These are phyloP conservation scores for Diloba caeruleocephala DNA, from an alignment of 2,888 invertebrate genomes.

Conservation along the genomic window DNA sequence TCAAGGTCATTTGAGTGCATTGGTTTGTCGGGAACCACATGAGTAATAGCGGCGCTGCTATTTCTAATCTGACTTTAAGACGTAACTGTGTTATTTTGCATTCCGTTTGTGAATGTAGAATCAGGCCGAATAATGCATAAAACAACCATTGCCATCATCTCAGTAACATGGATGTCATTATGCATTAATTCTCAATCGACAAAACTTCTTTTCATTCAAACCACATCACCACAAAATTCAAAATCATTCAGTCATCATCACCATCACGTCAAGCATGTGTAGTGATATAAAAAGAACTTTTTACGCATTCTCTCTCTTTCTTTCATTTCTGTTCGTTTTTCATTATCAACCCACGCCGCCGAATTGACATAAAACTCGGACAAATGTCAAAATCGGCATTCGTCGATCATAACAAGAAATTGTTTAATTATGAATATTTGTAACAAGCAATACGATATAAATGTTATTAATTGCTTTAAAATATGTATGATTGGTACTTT, in stretches of 20 bases:
- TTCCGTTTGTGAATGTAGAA: slow-evolving; percentile 24
- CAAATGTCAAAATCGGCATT: too few species aligned
- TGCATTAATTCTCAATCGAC: slow-evolving; percentile 37
- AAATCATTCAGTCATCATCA: background rate
- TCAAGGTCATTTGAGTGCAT: too few species aligned
- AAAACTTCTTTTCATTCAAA: slow-evolving; percentile 57
- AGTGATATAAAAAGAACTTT: slow-evolving; percentile 12
- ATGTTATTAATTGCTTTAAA: too few species aligned
- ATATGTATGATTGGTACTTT: too few species aligned
- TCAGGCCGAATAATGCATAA: slow-evolving; percentile 49
- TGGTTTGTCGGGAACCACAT: too few species aligned
- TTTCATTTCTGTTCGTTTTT: slow-evolving; percentile 31
- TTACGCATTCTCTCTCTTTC: slow-evolving; percentile 47
- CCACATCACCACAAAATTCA: slow-evolving; percentile 11
- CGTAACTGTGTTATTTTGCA: too few species aligned
- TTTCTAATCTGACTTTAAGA: too few species aligned
- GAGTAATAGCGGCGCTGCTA: too few species aligned
- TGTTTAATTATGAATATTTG: too few species aligned
- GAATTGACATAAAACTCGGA: background rate
- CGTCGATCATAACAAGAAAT: too few species aligned
- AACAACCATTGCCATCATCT: slow-evolving; percentile 38
- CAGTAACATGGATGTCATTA: slow-evolving; percentile 37
- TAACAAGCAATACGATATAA: too few species aligned
- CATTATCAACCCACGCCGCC: slow-evolving; percentile 6
- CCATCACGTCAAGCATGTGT: slow-evolving; percentile 7